Base-by-base conservation (phyloP, 2,888 invertebrate genomes). In the Polyommatus iphigenia region DNA sequence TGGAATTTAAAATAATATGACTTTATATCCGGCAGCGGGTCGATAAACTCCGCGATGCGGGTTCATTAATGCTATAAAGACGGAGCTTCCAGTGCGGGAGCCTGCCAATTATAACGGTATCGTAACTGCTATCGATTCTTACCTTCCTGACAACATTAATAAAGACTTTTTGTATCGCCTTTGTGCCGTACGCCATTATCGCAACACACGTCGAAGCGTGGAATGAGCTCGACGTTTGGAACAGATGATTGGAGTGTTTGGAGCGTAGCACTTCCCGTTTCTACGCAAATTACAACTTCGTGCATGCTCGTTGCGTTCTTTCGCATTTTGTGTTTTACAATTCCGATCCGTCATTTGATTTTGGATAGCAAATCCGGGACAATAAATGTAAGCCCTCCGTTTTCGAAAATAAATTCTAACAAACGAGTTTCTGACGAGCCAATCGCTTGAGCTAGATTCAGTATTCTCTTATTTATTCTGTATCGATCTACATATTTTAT, bases 31-130 rank as follows among this genome's bases (percentile, higher is more conserved):
- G 73, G 73, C 78, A 82, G 80, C 81, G 85, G 87, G 85, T 82
- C 88, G 85, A 86, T 86, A 88, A 88, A 85, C 82, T 81, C 82
- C 81, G 83, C 83, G 83, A 89, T 90, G 87, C 87, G 87, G 87
- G 87, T 85, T 88, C 87, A 88, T 88, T 89, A 88, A 87, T 87
- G 86, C 87, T 87, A 87, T 85, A 85, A 86, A 85, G 85, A 85
- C 83, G 82, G 82, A 80, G 82, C 81, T 81, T 82, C 81, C 81
- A 82, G 81, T 80, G 83, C 83, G 82, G 82, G 83, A 83, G 83
- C 82, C 80, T 82, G 83, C 82, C 84, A 83, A 85, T 87, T 85
- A 86, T 85, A 86, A 86, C 86, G 85, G 87, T 82, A 83, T 79
- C 80, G 76, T 80, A 80, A 79, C 83, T 79, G 82, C 81, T 79